Conservation (phyloP, 2,113 vertebrate genomes). For the Poeciliopsis occidentalis region DNA sequence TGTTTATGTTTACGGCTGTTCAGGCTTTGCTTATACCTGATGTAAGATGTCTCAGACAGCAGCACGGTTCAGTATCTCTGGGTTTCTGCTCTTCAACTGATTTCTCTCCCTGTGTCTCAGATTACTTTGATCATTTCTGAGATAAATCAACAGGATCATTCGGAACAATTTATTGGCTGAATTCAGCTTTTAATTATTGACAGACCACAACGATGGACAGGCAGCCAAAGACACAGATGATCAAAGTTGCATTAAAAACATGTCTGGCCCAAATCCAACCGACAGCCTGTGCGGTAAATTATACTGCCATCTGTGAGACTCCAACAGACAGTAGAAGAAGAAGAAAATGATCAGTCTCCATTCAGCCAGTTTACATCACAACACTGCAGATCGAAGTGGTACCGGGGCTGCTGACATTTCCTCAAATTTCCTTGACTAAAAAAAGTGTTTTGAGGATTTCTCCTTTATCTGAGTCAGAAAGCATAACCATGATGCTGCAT, state of each 20-base stretch:
- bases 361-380: conserved; percentile 12
- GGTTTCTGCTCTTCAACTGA: too few relatives aligned
- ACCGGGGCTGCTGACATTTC: conserved; percentile 7
- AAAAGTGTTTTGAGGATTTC: not conserved
- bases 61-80: too few relatives aligned
- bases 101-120: not conserved
- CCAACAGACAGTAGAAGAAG: conserved; percentile 68
- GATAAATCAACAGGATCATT: conserved; percentile 5
- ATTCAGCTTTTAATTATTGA: conserved; percentile 50
- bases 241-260: conserved; percentile 70
- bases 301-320: conserved; percentile 78
- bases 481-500: not conserved
- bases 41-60: too few relatives aligned
- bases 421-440: conserved; percentile 13
- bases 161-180: conserved; percentile 18
- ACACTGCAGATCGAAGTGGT: not conserved
- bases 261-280: conserved; percentile 73
- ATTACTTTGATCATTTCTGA: conserved; percentile 11
- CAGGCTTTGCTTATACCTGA: too few relatives aligned
- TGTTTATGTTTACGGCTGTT: too few relatives aligned
- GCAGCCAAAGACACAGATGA: conserved; percentile 77
- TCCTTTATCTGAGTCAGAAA: conserved; percentile 1
- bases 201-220: conserved; percentile 64
- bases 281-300: conserved; percentile 71
- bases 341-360: conserved; percentile 61